Percentiles rank a stretch among this genome's conserved stretches.
Conservation (phyloP, 2,888 invertebrate species). For the Ophion ventricosus region DNA sequence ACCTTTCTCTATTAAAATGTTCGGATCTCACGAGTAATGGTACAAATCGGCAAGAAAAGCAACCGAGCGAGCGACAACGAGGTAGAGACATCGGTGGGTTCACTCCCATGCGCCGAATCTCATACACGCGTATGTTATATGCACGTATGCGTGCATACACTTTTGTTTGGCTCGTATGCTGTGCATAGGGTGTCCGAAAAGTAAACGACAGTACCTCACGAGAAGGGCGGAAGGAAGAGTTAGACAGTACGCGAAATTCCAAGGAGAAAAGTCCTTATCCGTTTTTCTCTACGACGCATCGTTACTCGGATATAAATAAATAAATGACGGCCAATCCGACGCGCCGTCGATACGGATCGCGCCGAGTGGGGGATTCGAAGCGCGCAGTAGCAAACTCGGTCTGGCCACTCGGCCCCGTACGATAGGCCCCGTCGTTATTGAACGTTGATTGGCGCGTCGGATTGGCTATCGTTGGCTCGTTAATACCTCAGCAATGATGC, state of each 20-base stretch:
- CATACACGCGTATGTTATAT: constrained; percentile 18
- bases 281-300: neutral
- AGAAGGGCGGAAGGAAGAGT: neutral
- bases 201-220: neutral
- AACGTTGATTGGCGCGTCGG: neutral
- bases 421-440: neutral
- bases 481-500: neutral
- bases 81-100: constrained; percentile 55
- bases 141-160: constrained; percentile 17
- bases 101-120: constrained; percentile 30
- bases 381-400: neutral
- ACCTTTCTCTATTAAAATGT: constrained; percentile 74
- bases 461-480: neutral
- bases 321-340: neutral
- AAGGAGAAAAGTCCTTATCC: neutral
- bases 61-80: constrained; percentile 43
- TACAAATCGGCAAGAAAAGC: constrained; percentile 67
- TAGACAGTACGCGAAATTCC: neutral
- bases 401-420: neutral
- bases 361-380: neutral
- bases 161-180: constrained; percentile 53
- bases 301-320: neutral
- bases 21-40: constrained; percentile 67
- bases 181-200: neutral
- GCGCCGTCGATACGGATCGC: neutral